Conservation (phyloP, 2,888 invertebrate species). For the Agonopterix arenella region DNA sequence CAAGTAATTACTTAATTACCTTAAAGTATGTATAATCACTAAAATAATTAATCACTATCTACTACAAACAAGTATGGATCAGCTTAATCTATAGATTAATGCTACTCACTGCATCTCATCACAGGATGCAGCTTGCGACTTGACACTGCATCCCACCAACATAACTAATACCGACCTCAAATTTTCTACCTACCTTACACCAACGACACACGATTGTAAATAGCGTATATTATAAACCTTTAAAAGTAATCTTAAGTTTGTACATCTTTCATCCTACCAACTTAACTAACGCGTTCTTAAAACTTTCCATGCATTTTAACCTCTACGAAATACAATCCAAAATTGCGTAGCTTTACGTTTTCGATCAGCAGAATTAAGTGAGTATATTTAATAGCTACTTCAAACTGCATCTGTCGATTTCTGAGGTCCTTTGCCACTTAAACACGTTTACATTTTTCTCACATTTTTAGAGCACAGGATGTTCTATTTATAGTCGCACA, state of each 20-base stretch:
- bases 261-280: too few species aligned
- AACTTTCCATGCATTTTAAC: not conserved
- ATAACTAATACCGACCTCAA: constrained; percentile 1
- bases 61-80: not conserved
- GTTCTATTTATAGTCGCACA: constrained; percentile 17
- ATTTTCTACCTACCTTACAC: not conserved
- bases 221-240: too few species aligned
- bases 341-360: not conserved
- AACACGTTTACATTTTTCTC: constrained; percentile 48
- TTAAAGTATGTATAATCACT: too few species aligned
- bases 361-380: not conserved
- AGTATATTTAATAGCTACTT: constrained; percentile 13
- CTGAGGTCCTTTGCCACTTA: constrained; percentile 19
- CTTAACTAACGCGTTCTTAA: too few species aligned
- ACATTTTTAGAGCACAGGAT: constrained; percentile 6
- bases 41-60: not conserved
- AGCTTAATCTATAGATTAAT: constrained; percentile 1
- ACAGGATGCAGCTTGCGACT: constrained; percentile 23
- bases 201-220: not conserved
- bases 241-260: too few species aligned
- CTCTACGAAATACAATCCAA: not conserved
- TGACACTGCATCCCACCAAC: constrained; percentile 10
- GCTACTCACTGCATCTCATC: not conserved
- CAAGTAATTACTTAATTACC: too few species aligned
- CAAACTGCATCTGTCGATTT: constrained; percentile 7